Percentiles rank a stretch among this genome's conserved stretches.
phyloP scores from a whole-genome alignment of 92 coral and sea anemone genomes.

The Porites divaricata region DNA sequence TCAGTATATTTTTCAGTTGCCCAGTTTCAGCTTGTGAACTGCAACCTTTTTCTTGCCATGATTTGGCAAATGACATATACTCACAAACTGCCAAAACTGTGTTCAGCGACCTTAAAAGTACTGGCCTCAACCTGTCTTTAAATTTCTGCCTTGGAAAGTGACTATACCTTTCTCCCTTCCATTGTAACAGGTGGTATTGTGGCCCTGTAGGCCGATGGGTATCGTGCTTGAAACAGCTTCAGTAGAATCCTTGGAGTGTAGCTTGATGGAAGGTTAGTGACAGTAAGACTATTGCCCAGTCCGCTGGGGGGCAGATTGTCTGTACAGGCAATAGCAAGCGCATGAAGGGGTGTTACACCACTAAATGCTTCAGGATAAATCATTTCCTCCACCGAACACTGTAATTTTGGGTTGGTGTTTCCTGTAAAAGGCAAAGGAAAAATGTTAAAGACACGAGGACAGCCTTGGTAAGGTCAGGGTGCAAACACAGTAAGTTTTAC shows the following conservation, averaged over 20 bases:
- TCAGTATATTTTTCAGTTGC: too few relatives aligned
- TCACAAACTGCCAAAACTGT: too few relatives aligned
- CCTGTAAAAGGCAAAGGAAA: not conserved
- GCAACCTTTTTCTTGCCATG: too few relatives aligned
- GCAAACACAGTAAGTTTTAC: too few relatives aligned
- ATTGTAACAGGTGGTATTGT: constrained; percentile 78
- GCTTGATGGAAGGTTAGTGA: constrained; percentile 84
- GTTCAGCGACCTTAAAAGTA: too few relatives aligned
- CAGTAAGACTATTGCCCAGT: constrained; percentile 87
- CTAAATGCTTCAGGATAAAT: constrained; percentile 69
- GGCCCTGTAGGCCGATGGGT: constrained; percentile 94
- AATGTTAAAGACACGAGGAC: not conserved
- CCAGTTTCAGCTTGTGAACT: too few relatives aligned
- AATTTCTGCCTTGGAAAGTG: not conserved
- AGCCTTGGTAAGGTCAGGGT: too few relatives aligned
- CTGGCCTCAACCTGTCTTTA: too few relatives aligned
- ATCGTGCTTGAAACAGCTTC: constrained; percentile 84
- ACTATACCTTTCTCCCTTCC: constrained; percentile 42
- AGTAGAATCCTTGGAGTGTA: constrained; percentile 90
- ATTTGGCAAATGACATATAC: too few relatives aligned
- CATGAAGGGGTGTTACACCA: constrained; percentile 87
- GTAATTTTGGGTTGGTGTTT: constrained; percentile 30
- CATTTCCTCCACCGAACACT: constrained; percentile 67
- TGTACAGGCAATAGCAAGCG: constrained; percentile 77
- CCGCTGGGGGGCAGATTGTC: constrained; percentile 86